These are phyloP conservation scores for Irena cyanogastra DNA, from an alignment of 2,113 vertebrate species.

Conservation along the genomic window DNA sequence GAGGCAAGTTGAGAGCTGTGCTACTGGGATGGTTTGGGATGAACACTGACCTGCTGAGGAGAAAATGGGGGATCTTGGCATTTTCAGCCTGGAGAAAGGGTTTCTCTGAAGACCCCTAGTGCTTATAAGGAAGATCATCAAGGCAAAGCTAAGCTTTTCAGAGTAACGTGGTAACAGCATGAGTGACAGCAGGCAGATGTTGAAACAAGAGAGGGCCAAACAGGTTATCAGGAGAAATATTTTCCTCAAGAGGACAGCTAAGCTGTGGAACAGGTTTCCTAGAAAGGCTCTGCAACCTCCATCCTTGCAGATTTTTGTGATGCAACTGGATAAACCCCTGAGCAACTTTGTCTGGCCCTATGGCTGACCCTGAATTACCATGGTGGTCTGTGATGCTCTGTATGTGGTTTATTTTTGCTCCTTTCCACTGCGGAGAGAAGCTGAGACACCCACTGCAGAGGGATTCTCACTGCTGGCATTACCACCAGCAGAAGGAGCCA, in stretches of 20 bases:
- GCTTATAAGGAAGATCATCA: neutral
- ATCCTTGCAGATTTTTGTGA: neutral
- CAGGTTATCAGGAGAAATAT: neutral
- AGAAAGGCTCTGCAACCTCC: neutral
- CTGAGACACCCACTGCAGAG: neutral
- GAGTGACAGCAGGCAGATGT: neutral
- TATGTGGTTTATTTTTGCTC: neutral
- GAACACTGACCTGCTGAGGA: neutral
- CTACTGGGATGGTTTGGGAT: fast-evolving
- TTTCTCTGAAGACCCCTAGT: fast-evolving
- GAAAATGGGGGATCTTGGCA: neutral
- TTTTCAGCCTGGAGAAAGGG: neutral
- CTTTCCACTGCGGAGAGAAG: neutral
- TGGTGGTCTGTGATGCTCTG: neutral
- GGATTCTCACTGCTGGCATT: fast-evolving
- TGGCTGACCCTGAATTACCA: neutral
- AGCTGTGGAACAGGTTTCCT: neutral
- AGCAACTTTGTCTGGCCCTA: neutral
- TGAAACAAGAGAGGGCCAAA: neutral
- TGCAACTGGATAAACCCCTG: neutral
- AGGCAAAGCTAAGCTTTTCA: neutral
- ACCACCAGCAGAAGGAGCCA: neutral
- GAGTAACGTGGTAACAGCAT: neutral
- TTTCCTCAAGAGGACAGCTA: neutral
- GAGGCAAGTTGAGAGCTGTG: neutral